A percentile compares a stretch with the other conserved stretches of the same genome.
phyloP scores from a whole-genome alignment of 2,113 vertebrate species.

The Ochotona princeps region DNA sequence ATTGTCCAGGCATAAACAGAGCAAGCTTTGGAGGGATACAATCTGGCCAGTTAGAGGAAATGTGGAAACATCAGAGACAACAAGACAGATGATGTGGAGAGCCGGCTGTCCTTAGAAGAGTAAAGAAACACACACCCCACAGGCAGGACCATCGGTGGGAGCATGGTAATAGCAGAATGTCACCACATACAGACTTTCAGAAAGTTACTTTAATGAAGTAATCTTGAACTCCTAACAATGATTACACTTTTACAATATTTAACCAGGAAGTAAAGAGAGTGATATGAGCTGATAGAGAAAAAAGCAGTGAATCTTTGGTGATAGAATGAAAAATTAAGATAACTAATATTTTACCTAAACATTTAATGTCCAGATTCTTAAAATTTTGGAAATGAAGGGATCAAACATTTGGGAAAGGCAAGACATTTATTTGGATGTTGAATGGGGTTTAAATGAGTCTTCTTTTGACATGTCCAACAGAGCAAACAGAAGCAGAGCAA shows the following conservation, averaged over 20 bases:
- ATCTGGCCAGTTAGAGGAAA: background rate
- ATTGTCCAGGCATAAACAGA: background rate
- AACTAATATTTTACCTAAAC: background rate
- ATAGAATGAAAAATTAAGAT: background rate
- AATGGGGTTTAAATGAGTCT: background rate
- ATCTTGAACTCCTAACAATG: background rate
- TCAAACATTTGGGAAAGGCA: conserved; percentile 39
- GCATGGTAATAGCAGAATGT: background rate
- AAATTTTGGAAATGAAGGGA: conserved; percentile 31
- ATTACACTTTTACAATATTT: background rate
- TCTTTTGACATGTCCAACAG: background rate
- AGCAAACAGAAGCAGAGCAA: background rate
- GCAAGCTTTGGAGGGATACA: background rate
- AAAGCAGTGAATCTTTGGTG: background rate
- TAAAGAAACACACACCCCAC: background rate
- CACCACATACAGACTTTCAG: background rate
- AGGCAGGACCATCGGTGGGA: background rate
- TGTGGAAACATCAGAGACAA: background rate
- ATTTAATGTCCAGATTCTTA: background rate
- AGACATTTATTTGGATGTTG: background rate
- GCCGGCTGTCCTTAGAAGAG: rapidly evolving
- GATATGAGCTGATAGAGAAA: background rate
- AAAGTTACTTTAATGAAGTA: conserved; percentile 4
- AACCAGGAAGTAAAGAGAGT: background rate
- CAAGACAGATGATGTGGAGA: background rate